These are phyloP conservation scores for Eubasilissa regina DNA, from an alignment of 1,140 invertebrate species.

Conservation along the genomic window DNA sequence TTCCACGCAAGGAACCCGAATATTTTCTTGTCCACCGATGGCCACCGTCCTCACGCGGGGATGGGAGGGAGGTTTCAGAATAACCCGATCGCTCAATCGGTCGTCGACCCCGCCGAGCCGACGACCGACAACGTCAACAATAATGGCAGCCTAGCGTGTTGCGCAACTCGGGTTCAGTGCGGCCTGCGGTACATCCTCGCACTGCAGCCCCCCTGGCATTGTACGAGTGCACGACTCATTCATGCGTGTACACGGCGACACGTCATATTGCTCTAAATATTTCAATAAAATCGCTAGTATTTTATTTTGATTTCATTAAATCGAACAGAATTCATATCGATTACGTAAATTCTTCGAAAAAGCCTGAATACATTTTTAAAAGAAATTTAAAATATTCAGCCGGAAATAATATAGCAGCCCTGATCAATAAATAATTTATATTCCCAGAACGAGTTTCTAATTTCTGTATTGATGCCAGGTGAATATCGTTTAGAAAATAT, in stretches of 20 bases:
- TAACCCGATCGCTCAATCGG: conserved; percentile 51
- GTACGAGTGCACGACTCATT: too few relatives aligned
- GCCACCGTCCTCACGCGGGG: not conserved
- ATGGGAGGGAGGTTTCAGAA: conserved; percentile 33
- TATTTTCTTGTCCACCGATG: conserved; percentile 22
- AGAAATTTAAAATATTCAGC: too few relatives aligned
- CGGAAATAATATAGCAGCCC: too few relatives aligned
- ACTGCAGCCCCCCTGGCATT: too few relatives aligned
- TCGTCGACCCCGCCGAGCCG: conserved; percentile 41
- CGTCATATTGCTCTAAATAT: too few relatives aligned
- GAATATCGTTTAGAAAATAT: conserved; percentile 34
- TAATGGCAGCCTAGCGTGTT: conserved; percentile 46
- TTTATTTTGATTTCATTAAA: too few relatives aligned
- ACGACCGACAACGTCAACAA: conserved; percentile 54
- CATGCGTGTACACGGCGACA: too few relatives aligned
- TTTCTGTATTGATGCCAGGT: conserved; percentile 46
- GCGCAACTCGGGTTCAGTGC: conserved; percentile 47
- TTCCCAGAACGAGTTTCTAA: conserved; percentile 33
- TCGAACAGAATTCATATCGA: too few relatives aligned
- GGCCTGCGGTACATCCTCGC: not conserved
- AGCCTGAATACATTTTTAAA: too few relatives aligned
- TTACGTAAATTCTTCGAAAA: too few relatives aligned
- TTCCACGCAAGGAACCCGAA: conserved; percentile 12
- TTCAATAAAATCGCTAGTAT: too few relatives aligned
- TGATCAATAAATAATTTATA: too few relatives aligned